These are phyloP conservation scores for Formicarius rufipectus DNA, from an alignment of 2,113 vertebrate genomes.

Conservation along the genomic window DNA sequence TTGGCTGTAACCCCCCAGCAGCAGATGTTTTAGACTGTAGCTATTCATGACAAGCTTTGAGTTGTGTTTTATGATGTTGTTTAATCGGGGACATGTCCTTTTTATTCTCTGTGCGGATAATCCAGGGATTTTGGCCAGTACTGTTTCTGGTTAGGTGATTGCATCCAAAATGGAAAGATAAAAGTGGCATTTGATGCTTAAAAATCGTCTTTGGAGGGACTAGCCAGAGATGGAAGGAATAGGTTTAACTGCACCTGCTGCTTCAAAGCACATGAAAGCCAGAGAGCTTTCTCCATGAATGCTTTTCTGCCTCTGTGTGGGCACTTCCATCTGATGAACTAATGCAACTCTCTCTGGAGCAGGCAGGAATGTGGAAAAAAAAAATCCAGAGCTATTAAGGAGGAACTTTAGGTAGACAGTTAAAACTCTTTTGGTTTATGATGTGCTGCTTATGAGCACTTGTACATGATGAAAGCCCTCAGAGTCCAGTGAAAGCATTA, in stretches of 20 bases:
- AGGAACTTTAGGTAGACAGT: conserved; percentile 42
- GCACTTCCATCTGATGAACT: conserved; percentile 48
- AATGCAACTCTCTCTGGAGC: conserved; percentile 31
- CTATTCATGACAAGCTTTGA: background rate
- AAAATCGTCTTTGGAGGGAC: background rate
- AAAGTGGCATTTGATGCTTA: conserved; percentile 36
- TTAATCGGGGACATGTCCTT: background rate
- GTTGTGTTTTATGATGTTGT: background rate
- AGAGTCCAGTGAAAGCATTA: background rate
- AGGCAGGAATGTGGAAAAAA: background rate
- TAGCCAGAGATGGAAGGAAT: conserved; percentile 17
- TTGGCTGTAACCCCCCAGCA: background rate
- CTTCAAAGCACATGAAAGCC: conserved; percentile 45
- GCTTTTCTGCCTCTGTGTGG: conserved; percentile 54
- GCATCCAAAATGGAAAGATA: conserved; percentile 33
- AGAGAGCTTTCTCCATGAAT: conserved; percentile 18
- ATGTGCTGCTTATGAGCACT: conserved; percentile 31
- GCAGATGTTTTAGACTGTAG: background rate
- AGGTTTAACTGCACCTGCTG: conserved; percentile 55
- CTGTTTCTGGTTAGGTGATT: conserved; percentile 23
- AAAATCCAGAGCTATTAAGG: conserved; percentile 16
- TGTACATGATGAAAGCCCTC: background rate
- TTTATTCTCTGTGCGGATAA: background rate
- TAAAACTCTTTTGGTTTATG: conserved; percentile 41
- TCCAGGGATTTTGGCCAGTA: conserved; percentile 22